These are phyloP conservation scores for Blastobasis adustella DNA, from an alignment of 2,888 invertebrate species.

Conservation along the genomic window DNA sequence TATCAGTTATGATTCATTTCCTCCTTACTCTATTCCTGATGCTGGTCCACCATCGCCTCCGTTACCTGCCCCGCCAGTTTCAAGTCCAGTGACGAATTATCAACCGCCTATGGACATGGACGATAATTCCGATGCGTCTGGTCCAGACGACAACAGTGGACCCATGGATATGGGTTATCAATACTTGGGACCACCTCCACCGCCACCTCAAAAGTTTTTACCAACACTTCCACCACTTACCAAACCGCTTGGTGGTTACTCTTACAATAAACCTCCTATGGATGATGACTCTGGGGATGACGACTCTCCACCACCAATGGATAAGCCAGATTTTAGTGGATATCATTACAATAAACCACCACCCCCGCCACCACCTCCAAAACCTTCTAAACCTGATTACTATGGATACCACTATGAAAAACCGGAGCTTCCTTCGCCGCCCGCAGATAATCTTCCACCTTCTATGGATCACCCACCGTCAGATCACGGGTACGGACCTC, in stretches of 20 bases:
- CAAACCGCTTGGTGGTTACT: constrained; percentile 49
- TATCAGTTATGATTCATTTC: constrained; percentile 55
- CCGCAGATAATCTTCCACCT: constrained; percentile 10
- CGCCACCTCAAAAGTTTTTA: constrained; percentile 29
- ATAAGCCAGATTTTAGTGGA: constrained; percentile 6
- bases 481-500: constrained; percentile 32
- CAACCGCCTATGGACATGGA: constrained; percentile 27
- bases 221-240: constrained; percentile 42
- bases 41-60: constrained; percentile 15
- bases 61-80: constrained; percentile 16
- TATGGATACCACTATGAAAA: constrained; percentile 21
- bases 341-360: constrained; percentile 30
- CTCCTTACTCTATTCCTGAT: constrained; percentile 45
- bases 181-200: constrained; percentile 40
- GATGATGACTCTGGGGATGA: constrained; percentile 23
- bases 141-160: constrained; percentile 24
- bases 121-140: constrained; percentile 21
- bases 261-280: constrained; percentile 51
- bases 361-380: constrained; percentile 23
- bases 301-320: constrained; percentile 27
- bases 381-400: constrained; percentile 7
- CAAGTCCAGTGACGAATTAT: constrained; percentile 25
- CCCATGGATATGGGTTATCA: constrained; percentile 43
- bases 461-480: constrained; percentile 14
- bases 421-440: constrained; percentile 29